A percentile compares a stretch with the other conserved stretches of the same genome.
These are phyloP conservation scores for Lethrus apterus DNA, from an alignment of 1,140 invertebrate genomes.

Conservation along the genomic window DNA sequence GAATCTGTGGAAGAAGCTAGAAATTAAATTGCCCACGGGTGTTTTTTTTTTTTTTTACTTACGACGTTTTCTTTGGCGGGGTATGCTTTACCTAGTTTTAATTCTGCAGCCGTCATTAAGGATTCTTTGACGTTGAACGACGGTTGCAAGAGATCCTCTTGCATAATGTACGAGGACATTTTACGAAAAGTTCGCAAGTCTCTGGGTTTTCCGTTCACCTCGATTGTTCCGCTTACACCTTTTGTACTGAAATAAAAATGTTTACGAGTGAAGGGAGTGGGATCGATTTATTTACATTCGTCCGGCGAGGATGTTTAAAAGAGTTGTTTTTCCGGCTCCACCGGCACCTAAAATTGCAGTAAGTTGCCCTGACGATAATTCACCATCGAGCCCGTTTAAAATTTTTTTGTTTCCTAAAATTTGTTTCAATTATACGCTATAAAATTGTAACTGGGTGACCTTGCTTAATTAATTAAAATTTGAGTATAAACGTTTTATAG, in stretches of 20 bases:
- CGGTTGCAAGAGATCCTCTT: slow-evolving; percentile 81
- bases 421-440: no score
- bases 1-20: slow-evolving; percentile 55
- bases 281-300: slow-evolving; percentile 66
- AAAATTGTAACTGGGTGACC: no score
- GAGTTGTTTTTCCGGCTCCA: slow-evolving; percentile 75
- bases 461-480: no score
- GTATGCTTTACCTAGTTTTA: slow-evolving; percentile 3
- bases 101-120: neutral
- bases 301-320: slow-evolving; percentile 71
- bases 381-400: slow-evolving; percentile 58
- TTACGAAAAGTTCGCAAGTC: slow-evolving; percentile 73
- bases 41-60: neutral
- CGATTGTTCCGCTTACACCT: slow-evolving; percentile 54
- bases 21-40: neutral
- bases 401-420: slow-evolving; percentile 56
- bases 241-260: slow-evolving; percentile 41
- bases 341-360: slow-evolving; percentile 80
- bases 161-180: slow-evolving; percentile 91
- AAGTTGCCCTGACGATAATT: slow-evolving; percentile 61
- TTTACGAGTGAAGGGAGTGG: no score
- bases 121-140: slow-evolving; percentile 73
- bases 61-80: neutral
- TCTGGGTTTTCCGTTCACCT: slow-evolving; percentile 66
- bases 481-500: no score